A percentile compares a stretch with the other conserved stretches of the same genome.
Conservation (phyloP, 1,140 invertebrate genomes). For the Microplitis mediator region DNA sequence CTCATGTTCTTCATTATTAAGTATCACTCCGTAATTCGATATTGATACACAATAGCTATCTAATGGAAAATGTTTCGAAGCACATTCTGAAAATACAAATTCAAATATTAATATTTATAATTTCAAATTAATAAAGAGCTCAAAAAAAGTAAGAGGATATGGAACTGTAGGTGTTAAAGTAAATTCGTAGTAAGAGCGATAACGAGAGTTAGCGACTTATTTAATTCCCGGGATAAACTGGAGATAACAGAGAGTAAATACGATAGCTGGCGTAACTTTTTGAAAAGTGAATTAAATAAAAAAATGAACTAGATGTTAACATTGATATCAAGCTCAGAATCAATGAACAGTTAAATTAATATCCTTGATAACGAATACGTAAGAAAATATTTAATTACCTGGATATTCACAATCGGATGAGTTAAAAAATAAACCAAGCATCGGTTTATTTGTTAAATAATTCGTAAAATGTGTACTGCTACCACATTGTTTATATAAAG, state of each 20-base stretch:
- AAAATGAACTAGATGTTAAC: background rate
- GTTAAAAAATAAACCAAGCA: conserved; percentile 38
- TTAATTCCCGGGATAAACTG: too few relatives aligned
- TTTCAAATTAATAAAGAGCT: too few relatives aligned
- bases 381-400: background rate
- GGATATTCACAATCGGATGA: background rate
- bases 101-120: background rate
- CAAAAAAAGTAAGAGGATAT: too few relatives aligned
- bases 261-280: too few relatives aligned
- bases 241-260: too few relatives aligned
- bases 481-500: conserved; percentile 10
- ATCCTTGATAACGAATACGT: too few relatives aligned
- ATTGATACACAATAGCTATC: conserved; percentile 37
- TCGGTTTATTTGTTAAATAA: conserved; percentile 44
- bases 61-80: conserved; percentile 33
- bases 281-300: background rate
- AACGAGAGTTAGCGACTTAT: too few relatives aligned
- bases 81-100: conserved; percentile 31
- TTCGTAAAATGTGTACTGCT: conserved; percentile 22
- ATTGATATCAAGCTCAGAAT: background rate
- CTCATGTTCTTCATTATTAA: conserved; percentile 34
- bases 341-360: too few relatives aligned
- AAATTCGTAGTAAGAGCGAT: too few relatives aligned
- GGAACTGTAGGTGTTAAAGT: too few relatives aligned
- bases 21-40: conserved; percentile 24